Evolutionary conservation across 1,140 invertebrate species (phyloP).

Genomic region (Tribolium castaneum): DNA sequence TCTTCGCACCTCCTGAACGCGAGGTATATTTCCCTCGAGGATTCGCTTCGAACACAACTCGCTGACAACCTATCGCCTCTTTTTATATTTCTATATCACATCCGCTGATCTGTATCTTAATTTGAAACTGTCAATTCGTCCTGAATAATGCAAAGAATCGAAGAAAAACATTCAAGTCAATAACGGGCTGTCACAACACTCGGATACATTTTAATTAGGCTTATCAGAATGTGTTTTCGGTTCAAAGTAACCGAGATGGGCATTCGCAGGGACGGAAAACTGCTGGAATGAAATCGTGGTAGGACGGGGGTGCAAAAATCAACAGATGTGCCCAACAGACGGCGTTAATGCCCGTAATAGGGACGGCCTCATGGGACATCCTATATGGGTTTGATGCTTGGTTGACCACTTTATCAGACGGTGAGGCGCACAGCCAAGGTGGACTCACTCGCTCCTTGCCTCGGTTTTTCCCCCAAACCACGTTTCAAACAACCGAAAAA

Average conservation of each 20-base stretch:
- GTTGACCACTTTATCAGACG: constrained; percentile 52
- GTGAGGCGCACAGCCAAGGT: neutral
- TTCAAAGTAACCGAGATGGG: constrained; percentile 6
- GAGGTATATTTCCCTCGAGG: constrained; percentile 62
- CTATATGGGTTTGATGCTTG: constrained; percentile 53
- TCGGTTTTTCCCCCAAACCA: neutral
- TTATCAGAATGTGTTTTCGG: constrained; percentile 54
- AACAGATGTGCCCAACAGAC: constrained; percentile 63
- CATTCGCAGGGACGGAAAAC: neutral
- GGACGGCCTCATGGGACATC: constrained; percentile 51
- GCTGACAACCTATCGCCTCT: constrained; percentile 52
- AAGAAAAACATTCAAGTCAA: constrained; percentile 40
- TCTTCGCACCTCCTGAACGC: constrained; percentile 54
- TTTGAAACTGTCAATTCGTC: constrained; percentile 59
- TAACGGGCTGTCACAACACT: constrained; percentile 57
- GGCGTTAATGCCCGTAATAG: constrained; percentile 61
- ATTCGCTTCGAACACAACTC: constrained; percentile 34
- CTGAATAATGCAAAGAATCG: constrained; percentile 25
- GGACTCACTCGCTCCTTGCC: neutral
- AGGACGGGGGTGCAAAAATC: constrained; percentile 61
- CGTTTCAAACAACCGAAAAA: neutral
- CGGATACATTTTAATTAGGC: constrained; percentile 60
- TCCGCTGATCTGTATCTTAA: constrained; percentile 58
- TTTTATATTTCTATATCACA: constrained; percentile 54
- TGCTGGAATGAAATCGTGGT: constrained; percentile 50